Evolutionary conservation across 1,140 invertebrate species (phyloP).

Genomic region (Drosophila aff.): DNA sequence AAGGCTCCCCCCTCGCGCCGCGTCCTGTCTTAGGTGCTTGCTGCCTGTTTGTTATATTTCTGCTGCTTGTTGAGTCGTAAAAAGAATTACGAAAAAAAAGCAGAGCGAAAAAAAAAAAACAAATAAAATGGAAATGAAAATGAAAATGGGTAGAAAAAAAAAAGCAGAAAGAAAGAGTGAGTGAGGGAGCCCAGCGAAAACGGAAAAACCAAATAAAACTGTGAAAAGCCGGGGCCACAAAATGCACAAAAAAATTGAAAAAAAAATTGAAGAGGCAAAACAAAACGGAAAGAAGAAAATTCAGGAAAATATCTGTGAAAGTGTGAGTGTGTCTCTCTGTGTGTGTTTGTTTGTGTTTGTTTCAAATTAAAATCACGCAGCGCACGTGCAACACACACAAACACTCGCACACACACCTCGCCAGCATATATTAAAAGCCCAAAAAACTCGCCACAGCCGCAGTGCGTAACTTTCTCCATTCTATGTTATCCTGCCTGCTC

Average conservation of each 20-base stretch:
- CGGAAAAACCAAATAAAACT: constrained; percentile 59
- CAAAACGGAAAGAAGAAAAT: constrained; percentile 17
- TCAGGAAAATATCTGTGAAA: constrained; percentile 7
- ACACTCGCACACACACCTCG: constrained; percentile 41
- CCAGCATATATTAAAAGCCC: constrained; percentile 72
- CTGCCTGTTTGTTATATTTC: constrained; percentile 50
- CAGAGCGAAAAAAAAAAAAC: constrained; percentile 7
- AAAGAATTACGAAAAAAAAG: constrained; percentile 70
- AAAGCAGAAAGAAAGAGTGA: background rate
- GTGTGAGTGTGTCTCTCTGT: constrained; percentile 15
- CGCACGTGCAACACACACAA: constrained; percentile 64
- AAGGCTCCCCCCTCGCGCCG: constrained; percentile 20
- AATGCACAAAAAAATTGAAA: constrained; percentile 22
- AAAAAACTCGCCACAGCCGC: constrained; percentile 65
- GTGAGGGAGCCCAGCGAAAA: constrained; percentile 17
- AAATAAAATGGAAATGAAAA: constrained; percentile 53
- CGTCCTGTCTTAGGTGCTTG: constrained; percentile 4
- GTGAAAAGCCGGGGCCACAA: constrained; percentile 60
- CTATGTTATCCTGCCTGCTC: constrained; percentile 7
- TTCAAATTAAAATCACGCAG: constrained; percentile 83
- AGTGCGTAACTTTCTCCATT: constrained; percentile 73
- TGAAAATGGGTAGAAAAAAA: constrained; percentile 10
- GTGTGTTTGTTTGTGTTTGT: constrained; percentile 48
- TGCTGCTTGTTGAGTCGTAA: constrained; percentile 80
- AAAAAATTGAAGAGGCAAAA: constrained; percentile 12